Conservation (phyloP, 2,113 vertebrate genomes). For the Cephalopterus ornatus region DNA sequence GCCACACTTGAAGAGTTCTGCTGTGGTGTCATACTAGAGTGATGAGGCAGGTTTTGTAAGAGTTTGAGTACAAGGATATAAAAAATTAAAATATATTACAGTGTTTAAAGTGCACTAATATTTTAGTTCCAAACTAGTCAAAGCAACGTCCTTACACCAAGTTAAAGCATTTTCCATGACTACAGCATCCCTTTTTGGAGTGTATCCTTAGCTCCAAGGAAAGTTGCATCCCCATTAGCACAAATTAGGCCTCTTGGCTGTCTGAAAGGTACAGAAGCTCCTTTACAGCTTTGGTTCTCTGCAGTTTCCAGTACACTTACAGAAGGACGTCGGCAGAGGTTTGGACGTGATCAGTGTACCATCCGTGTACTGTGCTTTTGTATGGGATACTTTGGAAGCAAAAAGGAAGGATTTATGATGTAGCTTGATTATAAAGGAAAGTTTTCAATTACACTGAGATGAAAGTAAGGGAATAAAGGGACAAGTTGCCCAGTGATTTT, state of each 20-base stretch:
- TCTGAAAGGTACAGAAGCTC: not conserved
- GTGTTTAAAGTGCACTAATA: not conserved
- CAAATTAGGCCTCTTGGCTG: not conserved
- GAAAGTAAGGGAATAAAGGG: not conserved
- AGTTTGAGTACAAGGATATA: not conserved
- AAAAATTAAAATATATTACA: not conserved
- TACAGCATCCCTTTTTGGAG: not conserved
- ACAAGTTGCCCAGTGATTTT: not conserved
- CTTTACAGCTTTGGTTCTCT: not conserved
- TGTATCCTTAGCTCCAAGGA: not conserved
- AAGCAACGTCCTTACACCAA: not conserved
- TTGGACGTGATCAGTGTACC: not conserved
- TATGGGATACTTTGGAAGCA: not conserved
- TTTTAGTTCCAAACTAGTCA: not conserved
- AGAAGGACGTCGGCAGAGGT: not conserved
- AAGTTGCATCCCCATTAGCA: not conserved
- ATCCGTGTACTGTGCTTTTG: fast-evolving
- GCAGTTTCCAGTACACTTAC: not conserved
- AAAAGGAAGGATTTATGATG: not conserved
- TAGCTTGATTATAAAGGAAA: not conserved
- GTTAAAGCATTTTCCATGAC: not conserved
- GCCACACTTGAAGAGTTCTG: not conserved
- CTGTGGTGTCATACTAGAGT: not conserved
- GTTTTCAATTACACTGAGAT: not conserved
- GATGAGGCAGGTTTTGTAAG: not conserved